Percentiles rank a stretch among this genome's conserved stretches.
Conservation (phyloP, 2,888 invertebrate genomes). For the Cepaea hortensis region DNA sequence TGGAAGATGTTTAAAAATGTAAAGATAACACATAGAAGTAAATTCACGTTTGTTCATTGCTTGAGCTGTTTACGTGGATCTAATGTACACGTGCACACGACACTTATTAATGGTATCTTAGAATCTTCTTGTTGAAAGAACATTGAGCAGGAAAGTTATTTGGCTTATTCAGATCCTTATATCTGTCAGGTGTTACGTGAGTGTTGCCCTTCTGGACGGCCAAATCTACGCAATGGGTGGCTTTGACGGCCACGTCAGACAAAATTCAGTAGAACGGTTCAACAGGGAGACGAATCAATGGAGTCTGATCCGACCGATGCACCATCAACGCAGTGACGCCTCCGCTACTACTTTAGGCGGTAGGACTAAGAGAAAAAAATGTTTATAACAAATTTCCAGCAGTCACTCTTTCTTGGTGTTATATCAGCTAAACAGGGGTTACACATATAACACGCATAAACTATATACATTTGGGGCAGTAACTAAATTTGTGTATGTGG, state of each 20-base stretch:
- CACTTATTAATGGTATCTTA: neutral
- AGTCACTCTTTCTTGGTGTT: neutral
- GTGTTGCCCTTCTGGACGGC: constrained; percentile 88
- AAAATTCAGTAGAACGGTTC: constrained; percentile 89
- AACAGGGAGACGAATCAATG: constrained; percentile 87
- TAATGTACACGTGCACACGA: neutral
- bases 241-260: constrained; percentile 92
- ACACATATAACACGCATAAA: neutral
- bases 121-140: neutral
- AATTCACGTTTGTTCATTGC: neutral
- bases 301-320: constrained; percentile 83
- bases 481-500: too few relatives aligned
- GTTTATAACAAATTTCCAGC: neutral
- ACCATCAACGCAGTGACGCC: constrained; percentile 76
- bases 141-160: constrained; percentile 46
- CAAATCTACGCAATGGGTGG: constrained; percentile 80
- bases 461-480: neutral
- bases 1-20: too few relatives aligned
- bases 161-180: constrained; percentile 41
- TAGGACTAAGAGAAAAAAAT: constrained; percentile 32
- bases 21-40: too few relatives aligned
- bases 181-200: constrained; percentile 86
- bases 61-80: neutral
- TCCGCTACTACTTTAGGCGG: constrained; percentile 71
- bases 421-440: neutral